These are phyloP conservation scores for Drosophila ercepeae DNA, from an alignment of 1,140 invertebrate species.

Conservation along the genomic window DNA sequence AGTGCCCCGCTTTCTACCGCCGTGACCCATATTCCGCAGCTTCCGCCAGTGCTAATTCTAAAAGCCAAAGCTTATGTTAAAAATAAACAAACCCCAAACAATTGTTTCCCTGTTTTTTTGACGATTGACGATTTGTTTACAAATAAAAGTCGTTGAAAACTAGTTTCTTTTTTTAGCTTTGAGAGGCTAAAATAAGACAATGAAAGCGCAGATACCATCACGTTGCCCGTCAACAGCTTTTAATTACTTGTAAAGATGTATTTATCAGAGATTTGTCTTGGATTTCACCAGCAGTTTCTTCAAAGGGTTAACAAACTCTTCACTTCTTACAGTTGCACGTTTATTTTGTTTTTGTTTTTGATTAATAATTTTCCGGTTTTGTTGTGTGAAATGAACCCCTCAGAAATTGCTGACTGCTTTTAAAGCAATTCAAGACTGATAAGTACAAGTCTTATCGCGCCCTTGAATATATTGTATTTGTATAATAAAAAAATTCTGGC, in stretches of 20 bases:
- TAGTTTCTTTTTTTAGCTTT: slow-evolving; percentile 59
- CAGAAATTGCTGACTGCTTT: background rate
- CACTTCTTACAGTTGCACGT: slow-evolving; percentile 2
- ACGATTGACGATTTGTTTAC: slow-evolving; percentile 17
- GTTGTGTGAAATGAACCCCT: background rate
- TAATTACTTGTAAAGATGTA: slow-evolving; percentile 25
- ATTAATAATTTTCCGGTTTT: slow-evolving; percentile 7
- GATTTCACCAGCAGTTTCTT: slow-evolving; percentile 44
- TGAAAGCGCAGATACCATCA: slow-evolving; percentile 37
- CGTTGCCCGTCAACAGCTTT: slow-evolving; percentile 22
- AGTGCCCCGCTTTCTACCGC: slow-evolving; percentile 1
- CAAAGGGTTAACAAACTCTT: slow-evolving; percentile 30
- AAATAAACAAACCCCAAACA: slow-evolving; percentile 35
- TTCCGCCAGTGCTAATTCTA: slow-evolving; percentile 1
- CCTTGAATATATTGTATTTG: slow-evolving; percentile 1
- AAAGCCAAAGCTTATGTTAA: slow-evolving; percentile 21
- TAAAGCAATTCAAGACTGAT: background rate
- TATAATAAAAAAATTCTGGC: background rate
- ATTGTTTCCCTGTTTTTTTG: background rate
- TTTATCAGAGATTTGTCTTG: background rate
- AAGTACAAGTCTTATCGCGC: slow-evolving; percentile 5
- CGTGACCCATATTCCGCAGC: slow-evolving; percentile 9
- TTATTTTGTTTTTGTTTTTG: background rate
- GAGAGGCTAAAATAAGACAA: background rate
- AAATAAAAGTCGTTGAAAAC: slow-evolving; percentile 34